phyloP scores from a whole-genome alignment of 2,888 invertebrate species.

The Acanthosepion pharaonis region DNA sequence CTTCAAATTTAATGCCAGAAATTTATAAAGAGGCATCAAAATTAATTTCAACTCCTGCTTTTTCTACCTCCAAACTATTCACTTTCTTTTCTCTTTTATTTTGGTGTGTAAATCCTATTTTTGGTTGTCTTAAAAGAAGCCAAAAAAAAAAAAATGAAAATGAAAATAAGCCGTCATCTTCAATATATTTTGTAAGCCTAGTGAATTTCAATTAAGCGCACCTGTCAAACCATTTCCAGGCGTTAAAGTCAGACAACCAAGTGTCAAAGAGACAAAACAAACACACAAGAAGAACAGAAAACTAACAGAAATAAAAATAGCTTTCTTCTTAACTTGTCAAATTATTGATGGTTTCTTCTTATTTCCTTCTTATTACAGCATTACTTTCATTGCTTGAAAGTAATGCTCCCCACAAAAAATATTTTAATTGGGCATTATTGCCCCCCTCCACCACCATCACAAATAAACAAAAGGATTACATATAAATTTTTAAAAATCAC shows the following conservation, averaged over 20 bases:
- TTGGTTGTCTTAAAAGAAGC: background rate
- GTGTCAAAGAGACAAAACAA: constrained; percentile 22
- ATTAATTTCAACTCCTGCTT: constrained; percentile 33
- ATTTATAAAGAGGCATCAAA: background rate
- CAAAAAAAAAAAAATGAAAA: background rate
- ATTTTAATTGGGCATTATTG: constrained; percentile 33
- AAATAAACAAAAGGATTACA: background rate
- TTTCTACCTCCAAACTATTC: background rate
- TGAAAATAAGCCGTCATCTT: constrained; percentile 10
- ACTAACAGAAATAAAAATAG: background rate
- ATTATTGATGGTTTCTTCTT: background rate
- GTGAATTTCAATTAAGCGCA: constrained; percentile 33
- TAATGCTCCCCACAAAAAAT: background rate
- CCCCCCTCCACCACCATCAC: background rate
- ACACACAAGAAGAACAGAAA: background rate
- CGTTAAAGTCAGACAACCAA: background rate
- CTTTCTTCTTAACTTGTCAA: constrained; percentile 17
- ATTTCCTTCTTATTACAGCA: background rate
- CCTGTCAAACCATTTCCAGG: constrained; percentile 22
- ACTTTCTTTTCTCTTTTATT: background rate
- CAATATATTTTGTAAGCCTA: constrained; percentile 11
- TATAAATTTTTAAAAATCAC: constrained; percentile 20
- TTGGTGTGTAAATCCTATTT: background rate
- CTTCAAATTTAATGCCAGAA: background rate
- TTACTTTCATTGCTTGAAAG: background rate